Percentiles rank a stretch among this genome's conserved stretches.
Conservation (phyloP, 2,797 vertebrate species). For the Arremon aurantiirostris region DNA sequence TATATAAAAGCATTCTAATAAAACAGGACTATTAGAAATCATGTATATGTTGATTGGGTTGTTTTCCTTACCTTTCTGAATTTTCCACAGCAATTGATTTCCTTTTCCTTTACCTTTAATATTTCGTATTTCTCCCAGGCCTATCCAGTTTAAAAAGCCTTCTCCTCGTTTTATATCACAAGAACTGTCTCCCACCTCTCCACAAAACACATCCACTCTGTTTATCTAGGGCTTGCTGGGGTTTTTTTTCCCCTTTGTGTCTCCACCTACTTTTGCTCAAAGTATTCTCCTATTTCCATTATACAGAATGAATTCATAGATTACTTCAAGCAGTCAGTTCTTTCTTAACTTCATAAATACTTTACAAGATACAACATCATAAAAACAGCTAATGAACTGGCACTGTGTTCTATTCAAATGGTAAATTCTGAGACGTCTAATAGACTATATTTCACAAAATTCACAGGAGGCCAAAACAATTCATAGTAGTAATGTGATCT, state of each 20-base stretch:
- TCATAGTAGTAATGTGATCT: neutral
- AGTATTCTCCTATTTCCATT: neutral
- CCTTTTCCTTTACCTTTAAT: neutral
- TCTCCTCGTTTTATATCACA: neutral
- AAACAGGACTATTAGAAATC: neutral
- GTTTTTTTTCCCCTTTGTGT: accelerated
- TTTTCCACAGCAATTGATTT: neutral
- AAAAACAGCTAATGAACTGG: neutral
- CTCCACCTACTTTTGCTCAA: neutral
- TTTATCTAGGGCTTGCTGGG: neutral
- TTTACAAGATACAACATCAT: neutral
- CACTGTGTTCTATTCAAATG: neutral
- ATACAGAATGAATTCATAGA: neutral
- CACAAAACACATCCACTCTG: neutral
- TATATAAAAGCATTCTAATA: neutral
- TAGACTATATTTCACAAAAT: neutral
- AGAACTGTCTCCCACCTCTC: neutral
- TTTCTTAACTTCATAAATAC: neutral
- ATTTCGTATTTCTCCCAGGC: neutral
- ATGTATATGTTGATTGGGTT: neutral
- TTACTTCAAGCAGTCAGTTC: neutral
- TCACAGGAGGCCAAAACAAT: neutral
- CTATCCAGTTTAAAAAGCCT: neutral
- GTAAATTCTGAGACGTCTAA: neutral
- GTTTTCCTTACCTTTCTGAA: neutral